Percentiles rank a stretch among this genome's conserved stretches.
These are phyloP conservation scores for Ceratosolen solmsi DNA, from an alignment of 1,140 invertebrate species.

Conservation along the genomic window DNA sequence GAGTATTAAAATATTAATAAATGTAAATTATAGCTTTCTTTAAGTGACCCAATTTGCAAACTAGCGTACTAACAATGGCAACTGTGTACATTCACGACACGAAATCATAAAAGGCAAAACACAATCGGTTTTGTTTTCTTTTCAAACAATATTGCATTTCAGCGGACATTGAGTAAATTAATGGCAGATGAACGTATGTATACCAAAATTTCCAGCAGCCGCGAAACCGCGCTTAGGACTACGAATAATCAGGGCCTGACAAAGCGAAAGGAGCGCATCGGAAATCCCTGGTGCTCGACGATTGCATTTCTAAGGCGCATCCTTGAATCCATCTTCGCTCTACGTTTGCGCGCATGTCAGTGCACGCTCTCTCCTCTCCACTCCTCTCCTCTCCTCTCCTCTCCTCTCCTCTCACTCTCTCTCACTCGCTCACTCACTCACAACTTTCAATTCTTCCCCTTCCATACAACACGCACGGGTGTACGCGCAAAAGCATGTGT, in stretches of 20 bases:
- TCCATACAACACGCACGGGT: not conserved
- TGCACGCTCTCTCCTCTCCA: not conserved
- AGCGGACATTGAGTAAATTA: not conserved
- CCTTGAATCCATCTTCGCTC: not conserved
- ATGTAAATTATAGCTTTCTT: too few species aligned
- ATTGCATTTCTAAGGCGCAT: not conserved
- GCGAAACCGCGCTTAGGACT: too few species aligned
- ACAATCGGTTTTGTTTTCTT: too few species aligned
- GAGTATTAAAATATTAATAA: too few species aligned
- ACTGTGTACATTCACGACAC: too few species aligned
- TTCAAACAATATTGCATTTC: too few species aligned
- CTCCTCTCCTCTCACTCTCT: not conserved
- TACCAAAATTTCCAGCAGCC: too few species aligned
- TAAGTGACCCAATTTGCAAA: too few species aligned
- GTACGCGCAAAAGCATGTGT: not conserved
- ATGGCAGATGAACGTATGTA: not conserved
- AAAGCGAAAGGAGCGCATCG: too few species aligned
- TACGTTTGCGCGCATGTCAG: conserved; percentile 10
- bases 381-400: not conserved
- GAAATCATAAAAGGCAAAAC: too few species aligned
- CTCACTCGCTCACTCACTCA: not conserved
- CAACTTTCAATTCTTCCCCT: not conserved
- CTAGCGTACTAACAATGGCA: too few species aligned
- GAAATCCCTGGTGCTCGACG: not conserved
- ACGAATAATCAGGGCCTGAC: too few species aligned